phyloP scores from a whole-genome alignment of 2,113 vertebrate species.

The Scortum barcoo region DNA sequence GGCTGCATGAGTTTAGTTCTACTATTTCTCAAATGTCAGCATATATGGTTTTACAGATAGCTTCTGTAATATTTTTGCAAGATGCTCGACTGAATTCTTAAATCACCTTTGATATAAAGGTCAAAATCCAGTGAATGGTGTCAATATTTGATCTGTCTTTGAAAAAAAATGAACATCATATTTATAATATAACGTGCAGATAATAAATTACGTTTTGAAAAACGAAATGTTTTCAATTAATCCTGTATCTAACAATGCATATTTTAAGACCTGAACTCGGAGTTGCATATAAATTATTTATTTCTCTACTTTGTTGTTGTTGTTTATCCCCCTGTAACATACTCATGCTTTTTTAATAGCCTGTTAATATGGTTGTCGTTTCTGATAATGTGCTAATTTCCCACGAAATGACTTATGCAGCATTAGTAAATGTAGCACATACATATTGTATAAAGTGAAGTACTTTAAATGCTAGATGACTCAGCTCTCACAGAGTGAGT shows the following conservation, averaged over 20 bases:
- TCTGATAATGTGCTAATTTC: conserved; percentile 19
- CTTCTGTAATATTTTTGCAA: background rate
- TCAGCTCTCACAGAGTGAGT: conserved; percentile 51
- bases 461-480: conserved; percentile 41
- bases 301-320: background rate
- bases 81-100: background rate
- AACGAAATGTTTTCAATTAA: background rate
- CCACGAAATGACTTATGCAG: conserved; percentile 19
- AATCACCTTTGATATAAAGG: background rate
- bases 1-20: background rate
- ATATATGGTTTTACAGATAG: background rate
- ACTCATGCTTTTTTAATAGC: background rate
- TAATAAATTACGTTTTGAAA: too few relatives aligned
- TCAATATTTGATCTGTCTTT: background rate
- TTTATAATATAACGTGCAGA: background rate
- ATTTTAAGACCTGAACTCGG: background rate
- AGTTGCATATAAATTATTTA: background rate
- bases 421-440: conserved; percentile 45
- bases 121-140: background rate
- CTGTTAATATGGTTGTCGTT: background rate
- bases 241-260: background rate
- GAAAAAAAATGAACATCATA: background rate
- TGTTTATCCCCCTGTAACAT: background rate
- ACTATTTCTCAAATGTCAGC: background rate
- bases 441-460: conserved; percentile 24